phyloP scores from a whole-genome alignment of 2,113 vertebrate species.

The Stomatorhinus ivindoensis region DNA sequence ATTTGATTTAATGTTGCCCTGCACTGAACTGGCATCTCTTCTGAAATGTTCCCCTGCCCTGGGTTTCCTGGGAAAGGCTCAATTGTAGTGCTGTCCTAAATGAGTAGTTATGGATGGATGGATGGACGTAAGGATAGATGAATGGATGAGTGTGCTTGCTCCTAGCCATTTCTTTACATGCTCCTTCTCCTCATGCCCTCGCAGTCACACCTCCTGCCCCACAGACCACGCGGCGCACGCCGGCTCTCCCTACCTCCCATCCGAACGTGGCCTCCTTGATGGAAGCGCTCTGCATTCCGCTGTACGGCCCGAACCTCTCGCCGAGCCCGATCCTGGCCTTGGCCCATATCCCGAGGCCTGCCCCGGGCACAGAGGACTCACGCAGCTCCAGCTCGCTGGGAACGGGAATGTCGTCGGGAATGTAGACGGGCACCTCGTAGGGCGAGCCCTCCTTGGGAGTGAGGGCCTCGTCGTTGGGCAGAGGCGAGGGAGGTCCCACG shows the following conservation, averaged over 20 bases:
- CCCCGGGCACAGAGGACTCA: slow-evolving; percentile 90
- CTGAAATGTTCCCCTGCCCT: background rate
- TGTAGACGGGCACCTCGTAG: slow-evolving; percentile 97
- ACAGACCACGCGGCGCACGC: no score
- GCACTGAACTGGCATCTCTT: background rate
- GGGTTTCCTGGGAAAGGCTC: background rate
- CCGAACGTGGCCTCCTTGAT: slow-evolving; percentile 82
- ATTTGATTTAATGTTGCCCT: background rate
- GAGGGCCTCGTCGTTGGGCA: slow-evolving; percentile 88
- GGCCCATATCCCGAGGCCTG: slow-evolving; percentile 93
- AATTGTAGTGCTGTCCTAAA: background rate
- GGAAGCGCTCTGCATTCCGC: slow-evolving; percentile 61
- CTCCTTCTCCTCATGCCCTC: background rate
- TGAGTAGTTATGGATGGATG: background rate
- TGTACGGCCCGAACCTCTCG: slow-evolving; percentile 82
- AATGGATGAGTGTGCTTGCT: background rate
- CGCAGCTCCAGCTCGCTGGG: slow-evolving; percentile 90
- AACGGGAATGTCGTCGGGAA: slow-evolving; percentile 97
- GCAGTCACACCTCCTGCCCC: background rate
- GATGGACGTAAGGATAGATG: background rate
- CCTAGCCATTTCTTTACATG: background rate
- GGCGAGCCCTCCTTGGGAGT: slow-evolving; percentile 97
- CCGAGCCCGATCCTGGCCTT: slow-evolving; percentile 76
- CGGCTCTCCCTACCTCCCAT: slow-evolving; percentile 84
- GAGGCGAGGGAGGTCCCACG: slow-evolving; percentile 74